Evolutionary conservation across 2,797 vertebrate species (phyloP).

Genomic region (Lepilemur septentrionalis): DNA sequence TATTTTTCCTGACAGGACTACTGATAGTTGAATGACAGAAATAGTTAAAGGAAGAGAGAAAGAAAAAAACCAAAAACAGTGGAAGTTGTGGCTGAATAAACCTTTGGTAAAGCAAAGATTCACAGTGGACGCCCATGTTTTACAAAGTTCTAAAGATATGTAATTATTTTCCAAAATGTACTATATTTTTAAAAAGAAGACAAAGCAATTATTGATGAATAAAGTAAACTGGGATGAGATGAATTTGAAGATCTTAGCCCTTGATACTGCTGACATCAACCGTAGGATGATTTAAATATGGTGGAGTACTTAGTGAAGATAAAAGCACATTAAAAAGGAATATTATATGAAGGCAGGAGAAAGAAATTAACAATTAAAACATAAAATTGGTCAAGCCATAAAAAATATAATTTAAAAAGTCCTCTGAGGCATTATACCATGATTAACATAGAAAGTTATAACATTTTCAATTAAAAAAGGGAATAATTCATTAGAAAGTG

Average conservation of each 20-base stretch:
- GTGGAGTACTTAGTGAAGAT: not conserved
- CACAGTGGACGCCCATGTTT: not conserved
- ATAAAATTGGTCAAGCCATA: conserved; percentile 65
- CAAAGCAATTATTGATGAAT: not conserved
- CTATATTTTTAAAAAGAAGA: not conserved
- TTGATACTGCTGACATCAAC: not conserved
- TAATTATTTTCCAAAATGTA: not conserved
- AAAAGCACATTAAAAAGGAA: conserved; percentile 12
- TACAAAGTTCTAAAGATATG: not conserved
- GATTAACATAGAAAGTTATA: conserved; percentile 70
- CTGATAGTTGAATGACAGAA: not conserved
- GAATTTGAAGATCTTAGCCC: not conserved
- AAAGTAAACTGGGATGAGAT: not conserved
- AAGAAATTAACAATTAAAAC: conserved; percentile 70
- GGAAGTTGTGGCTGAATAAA: conserved; percentile 3
- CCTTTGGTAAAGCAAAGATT: not conserved
- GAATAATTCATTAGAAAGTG: conserved; percentile 49
- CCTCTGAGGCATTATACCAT: conserved; percentile 58
- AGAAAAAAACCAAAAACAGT: not conserved
- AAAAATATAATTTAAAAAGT: conserved; percentile 64
- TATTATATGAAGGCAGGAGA: not conserved
- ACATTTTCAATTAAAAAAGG: conserved; percentile 67
- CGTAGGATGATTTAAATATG: not conserved
- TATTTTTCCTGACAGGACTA: conserved; percentile 5
- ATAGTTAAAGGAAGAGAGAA: not conserved